Evolutionary conservation across 2,113 vertebrate species (phyloP).

Genomic region (Parus major): DNA sequence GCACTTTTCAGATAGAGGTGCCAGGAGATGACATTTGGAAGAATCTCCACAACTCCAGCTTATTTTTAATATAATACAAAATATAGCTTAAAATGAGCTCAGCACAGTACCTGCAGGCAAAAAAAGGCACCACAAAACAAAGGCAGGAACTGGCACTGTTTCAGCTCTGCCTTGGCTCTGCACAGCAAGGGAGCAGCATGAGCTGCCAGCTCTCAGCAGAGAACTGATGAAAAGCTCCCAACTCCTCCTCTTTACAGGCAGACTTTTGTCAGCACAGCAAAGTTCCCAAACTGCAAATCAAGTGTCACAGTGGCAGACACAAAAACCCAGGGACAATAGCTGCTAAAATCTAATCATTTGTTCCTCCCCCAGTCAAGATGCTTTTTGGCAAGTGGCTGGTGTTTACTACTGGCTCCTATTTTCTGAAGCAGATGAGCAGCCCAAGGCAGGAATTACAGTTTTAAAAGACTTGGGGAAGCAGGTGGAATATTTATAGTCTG

Average conservation of each 20-base stretch:
- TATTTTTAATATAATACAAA: neutral
- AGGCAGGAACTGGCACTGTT: neutral
- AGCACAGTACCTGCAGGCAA: neutral
- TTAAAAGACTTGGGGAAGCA: neutral
- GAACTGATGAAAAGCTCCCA: neutral
- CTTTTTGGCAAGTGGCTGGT: neutral
- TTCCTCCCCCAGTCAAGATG: neutral
- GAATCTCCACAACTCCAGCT: neutral
- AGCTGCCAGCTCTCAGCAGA: neutral
- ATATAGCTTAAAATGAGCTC: neutral
- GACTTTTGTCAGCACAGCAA: neutral
- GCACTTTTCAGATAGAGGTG: neutral
- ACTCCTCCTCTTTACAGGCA: neutral
- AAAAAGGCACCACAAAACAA: neutral
- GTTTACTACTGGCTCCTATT: neutral
- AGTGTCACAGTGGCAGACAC: neutral
- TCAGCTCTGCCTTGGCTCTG: neutral
- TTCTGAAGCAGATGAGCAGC: neutral
- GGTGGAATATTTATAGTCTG: slow-evolving; percentile 5
- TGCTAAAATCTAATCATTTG: neutral
- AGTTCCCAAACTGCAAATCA: neutral
- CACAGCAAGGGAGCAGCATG: neutral
- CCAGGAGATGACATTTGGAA: neutral
- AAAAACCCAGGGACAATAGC: neutral
- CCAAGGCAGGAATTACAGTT: neutral